Evolutionary conservation across 2,113 vertebrate genomes (phyloP).

Genomic region (Argyrosomus japonicus): DNA sequence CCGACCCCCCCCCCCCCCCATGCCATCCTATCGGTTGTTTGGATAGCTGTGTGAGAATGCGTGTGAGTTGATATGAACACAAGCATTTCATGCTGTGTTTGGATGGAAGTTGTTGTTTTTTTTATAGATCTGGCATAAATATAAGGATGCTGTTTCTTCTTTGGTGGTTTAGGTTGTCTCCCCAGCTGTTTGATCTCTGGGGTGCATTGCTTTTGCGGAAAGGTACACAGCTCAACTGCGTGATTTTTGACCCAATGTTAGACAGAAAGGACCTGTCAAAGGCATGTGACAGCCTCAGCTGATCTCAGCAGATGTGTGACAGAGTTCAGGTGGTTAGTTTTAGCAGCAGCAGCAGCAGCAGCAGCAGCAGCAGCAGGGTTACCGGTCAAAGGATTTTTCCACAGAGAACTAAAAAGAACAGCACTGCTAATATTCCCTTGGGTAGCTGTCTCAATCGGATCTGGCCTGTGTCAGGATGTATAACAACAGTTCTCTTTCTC

Average conservation of each 20-base stretch:
- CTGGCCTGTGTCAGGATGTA: slow-evolving; percentile 68
- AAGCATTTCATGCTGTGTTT: neutral
- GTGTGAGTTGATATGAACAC: neutral
- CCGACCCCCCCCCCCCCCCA: neutral
- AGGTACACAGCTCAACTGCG: neutral
- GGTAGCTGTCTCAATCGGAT: slow-evolving; percentile 69
- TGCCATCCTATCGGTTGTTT: slow-evolving; percentile 33
- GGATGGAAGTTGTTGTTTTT: slow-evolving; percentile 3
- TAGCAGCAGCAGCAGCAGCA: slow-evolving; percentile 19
- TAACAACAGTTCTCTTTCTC: slow-evolving; percentile 66
- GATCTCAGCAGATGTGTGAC: slow-evolving; percentile 47
- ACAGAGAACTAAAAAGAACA: slow-evolving; percentile 54
- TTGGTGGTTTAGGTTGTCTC: neutral
- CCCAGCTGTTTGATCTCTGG: neutral
- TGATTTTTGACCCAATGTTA: slow-evolving; percentile 19
- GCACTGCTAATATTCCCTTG: slow-evolving; percentile 59
- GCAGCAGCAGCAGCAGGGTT: slow-evolving; percentile 26
- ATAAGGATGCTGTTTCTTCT: neutral
- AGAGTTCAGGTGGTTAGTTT: slow-evolving; percentile 60
- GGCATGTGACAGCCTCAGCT: slow-evolving; percentile 37
- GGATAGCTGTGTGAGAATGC: slow-evolving; percentile 40
- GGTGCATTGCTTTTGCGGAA: neutral
- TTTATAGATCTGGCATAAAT: neutral
- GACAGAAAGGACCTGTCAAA: slow-evolving; percentile 3
- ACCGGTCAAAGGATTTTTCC: slow-evolving; percentile 47